These are phyloP conservation scores for Gibbula magus DNA, from an alignment of 2,888 invertebrate genomes.

Conservation along the genomic window DNA sequence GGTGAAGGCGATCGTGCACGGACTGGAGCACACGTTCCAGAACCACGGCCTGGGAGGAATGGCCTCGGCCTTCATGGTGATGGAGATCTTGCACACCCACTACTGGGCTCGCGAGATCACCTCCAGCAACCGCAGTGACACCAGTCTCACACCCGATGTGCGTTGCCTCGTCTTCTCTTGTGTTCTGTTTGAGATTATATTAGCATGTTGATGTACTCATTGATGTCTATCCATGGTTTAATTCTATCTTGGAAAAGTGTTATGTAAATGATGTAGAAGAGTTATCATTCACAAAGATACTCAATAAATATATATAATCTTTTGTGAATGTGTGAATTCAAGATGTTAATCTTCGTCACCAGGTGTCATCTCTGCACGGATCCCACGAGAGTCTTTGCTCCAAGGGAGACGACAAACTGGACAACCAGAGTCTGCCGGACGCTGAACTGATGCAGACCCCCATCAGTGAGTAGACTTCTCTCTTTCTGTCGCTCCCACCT, in stretches of 20 bases:
- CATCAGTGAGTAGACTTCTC: constrained; percentile 53
- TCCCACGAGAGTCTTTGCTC: constrained; percentile 73
- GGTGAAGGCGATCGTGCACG: constrained; percentile 90
- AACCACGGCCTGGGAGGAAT: constrained; percentile 97
- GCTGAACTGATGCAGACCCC: constrained; percentile 63
- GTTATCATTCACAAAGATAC: no score
- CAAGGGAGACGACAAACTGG: constrained; percentile 53
- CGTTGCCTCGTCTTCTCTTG: constrained; percentile 31
- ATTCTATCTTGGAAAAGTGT: no score
- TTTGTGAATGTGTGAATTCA: no score
- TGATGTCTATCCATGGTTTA: no score
- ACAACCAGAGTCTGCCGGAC: constrained; percentile 62
- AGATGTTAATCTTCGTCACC: not conserved
- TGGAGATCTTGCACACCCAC: constrained; percentile 99
- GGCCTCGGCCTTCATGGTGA: constrained; percentile 93
- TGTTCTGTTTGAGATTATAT: no score
- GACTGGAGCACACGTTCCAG: constrained; percentile 91
- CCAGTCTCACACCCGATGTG: constrained; percentile 71
- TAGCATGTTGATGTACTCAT: no score
- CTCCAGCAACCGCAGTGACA: constrained; percentile 68
- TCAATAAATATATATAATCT: no score
- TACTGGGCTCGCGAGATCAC: constrained; percentile 78
- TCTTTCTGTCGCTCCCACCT: not conserved
- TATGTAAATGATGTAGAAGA: no score
- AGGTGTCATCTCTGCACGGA: constrained; percentile 74